These are phyloP conservation scores for Atlantisia rogersi DNA, from an alignment of 2,113 vertebrate species.

Conservation along the genomic window DNA sequence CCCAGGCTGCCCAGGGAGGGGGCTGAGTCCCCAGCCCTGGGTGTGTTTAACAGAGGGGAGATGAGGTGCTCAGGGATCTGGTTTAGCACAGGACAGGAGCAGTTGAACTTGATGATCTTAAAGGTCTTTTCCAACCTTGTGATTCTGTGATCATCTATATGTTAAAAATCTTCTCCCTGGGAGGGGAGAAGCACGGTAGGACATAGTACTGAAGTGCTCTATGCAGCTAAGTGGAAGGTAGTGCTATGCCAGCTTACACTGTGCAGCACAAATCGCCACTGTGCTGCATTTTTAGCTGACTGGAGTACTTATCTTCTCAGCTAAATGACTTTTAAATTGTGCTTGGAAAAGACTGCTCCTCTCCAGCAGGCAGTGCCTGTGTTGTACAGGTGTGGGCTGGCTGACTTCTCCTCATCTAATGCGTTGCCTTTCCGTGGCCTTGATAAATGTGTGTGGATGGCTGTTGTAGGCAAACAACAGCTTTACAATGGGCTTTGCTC, in stretches of 20 bases:
- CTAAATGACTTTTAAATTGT: not conserved
- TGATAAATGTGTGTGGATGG: conserved; percentile 20
- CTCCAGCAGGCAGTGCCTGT: not conserved
- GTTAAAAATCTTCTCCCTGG: too few species aligned
- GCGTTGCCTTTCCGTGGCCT: not conserved
- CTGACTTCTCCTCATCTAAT: not conserved
- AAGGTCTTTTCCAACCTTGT: too few species aligned
- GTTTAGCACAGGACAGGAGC: too few species aligned
- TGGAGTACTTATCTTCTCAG: conserved; percentile 9
- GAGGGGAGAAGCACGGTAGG: not conserved
- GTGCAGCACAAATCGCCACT: not conserved
- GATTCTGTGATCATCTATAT: too few species aligned
- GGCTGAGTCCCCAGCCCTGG: too few species aligned
- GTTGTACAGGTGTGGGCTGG: not conserved
- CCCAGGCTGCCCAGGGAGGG: too few species aligned
- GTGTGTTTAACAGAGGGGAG: too few species aligned
- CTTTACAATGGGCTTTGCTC: conserved; percentile 29
- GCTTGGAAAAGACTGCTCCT: not conserved
- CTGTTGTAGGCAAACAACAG: conserved; percentile 38
- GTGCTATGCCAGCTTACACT: not conserved
- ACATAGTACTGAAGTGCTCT: not conserved
- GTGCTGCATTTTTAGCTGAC: not conserved
- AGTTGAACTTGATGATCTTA: too few species aligned
- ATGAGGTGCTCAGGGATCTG: too few species aligned
- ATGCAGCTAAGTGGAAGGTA: not conserved